These are phyloP conservation scores for Takifugu rubripes DNA, from an alignment of 2,797 vertebrate genomes.

Conservation along the genomic window DNA sequence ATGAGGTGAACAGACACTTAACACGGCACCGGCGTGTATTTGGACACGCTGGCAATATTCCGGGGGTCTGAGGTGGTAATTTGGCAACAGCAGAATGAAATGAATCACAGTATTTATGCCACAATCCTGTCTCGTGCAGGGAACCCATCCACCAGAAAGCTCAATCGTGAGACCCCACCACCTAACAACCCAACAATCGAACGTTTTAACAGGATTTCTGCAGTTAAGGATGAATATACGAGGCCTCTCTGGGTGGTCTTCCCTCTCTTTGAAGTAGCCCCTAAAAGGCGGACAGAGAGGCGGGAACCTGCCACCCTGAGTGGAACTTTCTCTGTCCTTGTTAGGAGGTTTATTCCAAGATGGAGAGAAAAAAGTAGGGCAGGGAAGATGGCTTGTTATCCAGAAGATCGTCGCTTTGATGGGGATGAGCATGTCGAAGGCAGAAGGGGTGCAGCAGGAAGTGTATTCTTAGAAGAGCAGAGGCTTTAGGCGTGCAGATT, in stretches of 20 bases:
- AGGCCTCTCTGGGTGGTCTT: slow-evolving; percentile 47
- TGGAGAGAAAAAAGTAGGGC: slow-evolving; percentile 49
- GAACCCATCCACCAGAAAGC: slow-evolving; percentile 11
- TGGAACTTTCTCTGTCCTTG: slow-evolving; percentile 41
- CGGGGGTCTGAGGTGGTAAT: slow-evolving; percentile 35
- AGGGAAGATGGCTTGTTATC: slow-evolving; percentile 68
- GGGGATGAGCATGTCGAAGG: slow-evolving; percentile 40
- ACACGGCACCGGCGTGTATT: slow-evolving; percentile 5
- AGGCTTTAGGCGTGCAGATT: slow-evolving; percentile 37
- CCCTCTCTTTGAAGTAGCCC: slow-evolving; percentile 45
- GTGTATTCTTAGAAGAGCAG: slow-evolving; percentile 47
- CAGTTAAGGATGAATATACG: slow-evolving; percentile 48
- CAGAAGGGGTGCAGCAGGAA: slow-evolving; percentile 39
- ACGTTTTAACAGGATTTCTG: slow-evolving; percentile 67
- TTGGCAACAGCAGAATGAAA: slow-evolving; percentile 35
- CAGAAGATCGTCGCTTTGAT: slow-evolving; percentile 63
- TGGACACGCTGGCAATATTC: slow-evolving; percentile 12
- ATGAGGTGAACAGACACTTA: slow-evolving; percentile 28
- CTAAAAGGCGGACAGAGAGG: slow-evolving; percentile 25
- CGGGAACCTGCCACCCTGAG: slow-evolving; percentile 14
- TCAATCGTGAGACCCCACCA: slow-evolving; percentile 35
- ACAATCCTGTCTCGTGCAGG: background rate
- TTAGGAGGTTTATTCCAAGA: slow-evolving; percentile 60
- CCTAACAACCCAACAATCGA: slow-evolving; percentile 49
- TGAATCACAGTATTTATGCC: slow-evolving; percentile 23